phyloP scores from a whole-genome alignment of 2,888 invertebrate species.

The Therioaphis trifolii region DNA sequence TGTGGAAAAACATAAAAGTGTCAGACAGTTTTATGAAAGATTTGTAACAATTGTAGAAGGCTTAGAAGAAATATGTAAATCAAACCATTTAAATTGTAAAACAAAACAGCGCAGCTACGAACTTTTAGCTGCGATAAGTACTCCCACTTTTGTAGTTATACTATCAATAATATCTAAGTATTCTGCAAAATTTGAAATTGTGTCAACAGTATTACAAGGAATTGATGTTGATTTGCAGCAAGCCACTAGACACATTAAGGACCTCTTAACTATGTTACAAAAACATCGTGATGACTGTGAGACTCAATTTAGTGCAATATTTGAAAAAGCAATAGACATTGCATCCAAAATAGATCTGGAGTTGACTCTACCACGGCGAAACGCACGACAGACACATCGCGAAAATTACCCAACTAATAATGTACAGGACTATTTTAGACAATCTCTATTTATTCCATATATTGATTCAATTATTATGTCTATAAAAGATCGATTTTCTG shows the following conservation, averaged over 20 bases:
- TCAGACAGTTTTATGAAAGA: too few relatives aligned
- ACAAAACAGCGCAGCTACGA: too few relatives aligned
- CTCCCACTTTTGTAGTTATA: conserved; percentile 8
- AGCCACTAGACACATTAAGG: neutral
- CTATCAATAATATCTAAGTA: neutral
- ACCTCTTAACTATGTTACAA: neutral
- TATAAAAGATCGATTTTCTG: neutral
- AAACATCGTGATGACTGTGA: neutral
- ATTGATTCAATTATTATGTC: neutral
- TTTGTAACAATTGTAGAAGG: too few relatives aligned
- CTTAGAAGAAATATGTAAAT: too few relatives aligned
- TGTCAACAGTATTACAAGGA: neutral
- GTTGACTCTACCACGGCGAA: neutral
- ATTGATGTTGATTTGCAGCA: too few relatives aligned
- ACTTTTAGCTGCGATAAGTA: too few relatives aligned
- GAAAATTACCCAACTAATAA: neutral
- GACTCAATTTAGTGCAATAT: neutral
- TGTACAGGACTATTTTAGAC: neutral
- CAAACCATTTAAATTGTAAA: too few relatives aligned
- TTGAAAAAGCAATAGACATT: neutral
- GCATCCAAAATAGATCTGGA: too few relatives aligned
- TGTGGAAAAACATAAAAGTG: too few relatives aligned
- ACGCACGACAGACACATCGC: too few relatives aligned
- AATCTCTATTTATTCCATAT: too few relatives aligned
- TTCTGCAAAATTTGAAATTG: neutral